These are phyloP conservation scores for Neotoxoptera formosana DNA, from an alignment of 1,140 invertebrate species.

Conservation along the genomic window DNA sequence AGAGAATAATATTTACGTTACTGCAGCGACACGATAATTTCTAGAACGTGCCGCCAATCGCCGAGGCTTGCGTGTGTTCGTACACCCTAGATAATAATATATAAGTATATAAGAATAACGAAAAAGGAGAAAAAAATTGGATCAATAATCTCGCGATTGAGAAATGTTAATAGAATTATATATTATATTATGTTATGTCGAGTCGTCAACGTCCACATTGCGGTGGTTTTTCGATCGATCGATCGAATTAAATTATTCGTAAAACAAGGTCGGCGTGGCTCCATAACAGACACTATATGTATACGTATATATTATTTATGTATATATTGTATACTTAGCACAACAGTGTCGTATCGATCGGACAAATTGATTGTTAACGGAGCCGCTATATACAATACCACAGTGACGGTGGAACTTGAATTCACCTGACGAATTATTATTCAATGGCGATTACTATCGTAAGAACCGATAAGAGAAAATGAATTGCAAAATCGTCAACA, in stretches of 20 bases:
- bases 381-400: not conserved
- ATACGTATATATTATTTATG: not conserved
- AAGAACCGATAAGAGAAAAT: not conserved
- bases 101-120: not conserved
- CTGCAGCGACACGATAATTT: not conserved
- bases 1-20: not conserved
- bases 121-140: not conserved
- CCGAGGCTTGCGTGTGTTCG: not conserved
- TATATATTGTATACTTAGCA: slow-evolving; percentile 2
- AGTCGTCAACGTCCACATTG: not conserved
- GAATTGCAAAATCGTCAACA: slow-evolving; percentile 28
- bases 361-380: slow-evolving; percentile 48
- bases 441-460: slow-evolving; percentile 23
- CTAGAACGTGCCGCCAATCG: not conserved
- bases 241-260: slow-evolving; percentile 52
- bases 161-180: slow-evolving; percentile 11
- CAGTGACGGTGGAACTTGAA: not conserved
- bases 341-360: slow-evolving; percentile 30
- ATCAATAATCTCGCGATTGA: slow-evolving; percentile 4
- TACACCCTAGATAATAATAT: not conserved
- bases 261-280: slow-evolving; percentile 37
- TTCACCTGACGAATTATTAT: slow-evolving; percentile 41
- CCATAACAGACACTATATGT: not conserved
- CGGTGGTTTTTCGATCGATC: not conserved
- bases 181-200: not conserved